Percentiles rank a stretch among this genome's conserved stretches.
Conservation (phyloP, 2,888 invertebrate species). For the Agrilus biguttatus region DNA sequence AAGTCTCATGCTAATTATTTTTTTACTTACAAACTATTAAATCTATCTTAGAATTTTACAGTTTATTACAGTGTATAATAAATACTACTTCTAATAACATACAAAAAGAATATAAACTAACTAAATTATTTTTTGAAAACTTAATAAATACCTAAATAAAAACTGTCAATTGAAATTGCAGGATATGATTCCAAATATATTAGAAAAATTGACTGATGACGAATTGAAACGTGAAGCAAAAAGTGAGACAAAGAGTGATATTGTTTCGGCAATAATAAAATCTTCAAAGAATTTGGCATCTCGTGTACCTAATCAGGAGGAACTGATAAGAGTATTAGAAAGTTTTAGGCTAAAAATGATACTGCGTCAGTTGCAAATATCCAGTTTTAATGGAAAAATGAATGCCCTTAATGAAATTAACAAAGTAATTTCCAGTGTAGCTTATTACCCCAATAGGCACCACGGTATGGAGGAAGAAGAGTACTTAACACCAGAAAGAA, state of each 20-base stretch:
- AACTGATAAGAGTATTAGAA: constrained; percentile 62
- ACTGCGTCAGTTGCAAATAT: constrained; percentile 76
- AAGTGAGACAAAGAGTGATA: constrained; percentile 90
- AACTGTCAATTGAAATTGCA: constrained; percentile 24
- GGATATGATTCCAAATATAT: constrained; percentile 80
- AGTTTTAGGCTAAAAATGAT: constrained; percentile 95
- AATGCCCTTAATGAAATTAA: constrained; percentile 97
- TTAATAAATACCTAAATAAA: neutral
- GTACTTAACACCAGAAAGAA: constrained; percentile 85
- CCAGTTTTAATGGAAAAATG: constrained; percentile 98
- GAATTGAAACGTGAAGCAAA: constrained; percentile 92
- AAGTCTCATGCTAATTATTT: too few relatives aligned
- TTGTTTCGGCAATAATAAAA: constrained; percentile 86
- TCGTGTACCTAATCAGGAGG: constrained; percentile 73
- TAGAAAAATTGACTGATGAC: constrained; percentile 88
- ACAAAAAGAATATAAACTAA: too few relatives aligned
- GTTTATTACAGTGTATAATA: too few relatives aligned
- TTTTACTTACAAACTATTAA: too few relatives aligned
- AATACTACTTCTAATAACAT: too few relatives aligned
- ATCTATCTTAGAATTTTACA: too few relatives aligned
- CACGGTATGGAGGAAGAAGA: constrained; percentile 65
- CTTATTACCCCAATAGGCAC: constrained; percentile 71
- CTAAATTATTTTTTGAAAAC: neutral
- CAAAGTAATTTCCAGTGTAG: constrained; percentile 84
- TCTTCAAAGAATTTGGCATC: constrained; percentile 80